These are phyloP conservation scores for Pemphredon lugubris DNA, from an alignment of 2,888 invertebrate genomes.

Conservation along the genomic window DNA sequence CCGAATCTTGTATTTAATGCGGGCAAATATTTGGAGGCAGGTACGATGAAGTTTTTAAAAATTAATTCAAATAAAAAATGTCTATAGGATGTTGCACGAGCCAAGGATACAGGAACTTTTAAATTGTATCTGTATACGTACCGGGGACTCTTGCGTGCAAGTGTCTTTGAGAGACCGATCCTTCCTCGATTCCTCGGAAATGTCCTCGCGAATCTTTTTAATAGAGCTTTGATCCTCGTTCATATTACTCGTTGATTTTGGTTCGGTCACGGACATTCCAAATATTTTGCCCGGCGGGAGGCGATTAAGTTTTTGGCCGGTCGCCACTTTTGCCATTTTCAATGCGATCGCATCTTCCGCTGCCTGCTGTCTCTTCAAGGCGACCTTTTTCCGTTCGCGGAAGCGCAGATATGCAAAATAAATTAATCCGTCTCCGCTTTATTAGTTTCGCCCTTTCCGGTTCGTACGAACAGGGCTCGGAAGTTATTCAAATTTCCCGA, in stretches of 20 bases:
- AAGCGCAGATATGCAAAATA: too few species aligned
- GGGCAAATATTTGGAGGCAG: too few species aligned
- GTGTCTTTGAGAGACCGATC: conserved; percentile 12
- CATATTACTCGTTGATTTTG: conserved; percentile 81
- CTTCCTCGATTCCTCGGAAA: conserved; percentile 21
- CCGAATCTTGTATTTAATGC: too few species aligned
- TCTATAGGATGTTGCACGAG: too few species aligned
- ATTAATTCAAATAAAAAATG: too few species aligned
- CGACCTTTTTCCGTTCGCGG: conserved; percentile 85
- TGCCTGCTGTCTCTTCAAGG: conserved; percentile 97
- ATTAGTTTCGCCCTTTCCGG: too few species aligned
- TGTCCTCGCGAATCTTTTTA: conserved; percentile 8
- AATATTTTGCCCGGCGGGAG: conserved; percentile 95
- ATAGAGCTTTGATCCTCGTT: conserved; percentile 5
- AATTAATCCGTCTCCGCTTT: too few species aligned
- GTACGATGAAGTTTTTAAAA: too few species aligned
- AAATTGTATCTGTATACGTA: neutral
- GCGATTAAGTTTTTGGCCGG: conserved; percentile 87
- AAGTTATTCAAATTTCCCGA: too few species aligned
- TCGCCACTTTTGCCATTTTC: conserved; percentile 92
- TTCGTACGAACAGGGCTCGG: too few species aligned
- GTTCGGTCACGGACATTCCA: conserved; percentile 92
- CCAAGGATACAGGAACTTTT: neutral
- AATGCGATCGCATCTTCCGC: conserved; percentile 98
- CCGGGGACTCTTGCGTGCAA: conserved; percentile 14